Conservation (phyloP, 2,888 invertebrate species). For the Caenorhabditis uteleia region DNA sequence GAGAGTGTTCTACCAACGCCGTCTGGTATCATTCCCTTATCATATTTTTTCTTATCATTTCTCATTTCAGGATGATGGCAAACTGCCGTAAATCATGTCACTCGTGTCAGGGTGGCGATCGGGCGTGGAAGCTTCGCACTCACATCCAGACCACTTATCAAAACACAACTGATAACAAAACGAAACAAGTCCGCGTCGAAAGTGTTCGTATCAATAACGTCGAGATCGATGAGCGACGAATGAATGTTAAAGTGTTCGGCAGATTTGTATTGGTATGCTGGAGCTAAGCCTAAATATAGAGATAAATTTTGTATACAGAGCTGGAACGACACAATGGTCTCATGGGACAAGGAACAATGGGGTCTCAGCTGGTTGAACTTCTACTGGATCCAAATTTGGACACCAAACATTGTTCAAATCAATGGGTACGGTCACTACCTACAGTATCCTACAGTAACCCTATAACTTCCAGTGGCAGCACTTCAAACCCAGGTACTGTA, state of each 20-base stretch:
- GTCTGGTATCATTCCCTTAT: conserved; percentile 55
- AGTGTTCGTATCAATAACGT: conserved; percentile 66
- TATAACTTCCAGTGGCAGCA: conserved; percentile 34
- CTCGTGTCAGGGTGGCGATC: conserved; percentile 69
- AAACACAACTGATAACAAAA: conserved; percentile 53
- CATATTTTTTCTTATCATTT: neutral
- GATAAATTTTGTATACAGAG: too few species aligned
- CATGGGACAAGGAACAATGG: conserved; percentile 69
- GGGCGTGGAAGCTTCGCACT: conserved; percentile 67
- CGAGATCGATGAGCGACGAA: conserved; percentile 65
- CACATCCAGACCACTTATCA: conserved; percentile 63
- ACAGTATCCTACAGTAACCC: conserved; percentile 5
- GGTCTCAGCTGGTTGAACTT: conserved; percentile 70
- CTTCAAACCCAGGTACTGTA: conserved; percentile 59
- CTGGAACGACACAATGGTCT: conserved; percentile 68
- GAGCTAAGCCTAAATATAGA: too few species aligned
- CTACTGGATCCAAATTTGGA: conserved; percentile 70
- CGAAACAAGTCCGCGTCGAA: conserved; percentile 60
- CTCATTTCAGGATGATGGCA: conserved; percentile 67
- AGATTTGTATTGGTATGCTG: too few species aligned
- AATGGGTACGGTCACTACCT: conserved; percentile 57
- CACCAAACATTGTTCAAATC: conserved; percentile 65
- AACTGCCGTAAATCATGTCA: conserved; percentile 69
- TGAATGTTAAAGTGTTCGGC: conserved; percentile 65
- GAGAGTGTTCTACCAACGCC: conserved; percentile 69